phyloP scores from a whole-genome alignment of 2,888 invertebrate genomes.

The Mythimna albipuncta region DNA sequence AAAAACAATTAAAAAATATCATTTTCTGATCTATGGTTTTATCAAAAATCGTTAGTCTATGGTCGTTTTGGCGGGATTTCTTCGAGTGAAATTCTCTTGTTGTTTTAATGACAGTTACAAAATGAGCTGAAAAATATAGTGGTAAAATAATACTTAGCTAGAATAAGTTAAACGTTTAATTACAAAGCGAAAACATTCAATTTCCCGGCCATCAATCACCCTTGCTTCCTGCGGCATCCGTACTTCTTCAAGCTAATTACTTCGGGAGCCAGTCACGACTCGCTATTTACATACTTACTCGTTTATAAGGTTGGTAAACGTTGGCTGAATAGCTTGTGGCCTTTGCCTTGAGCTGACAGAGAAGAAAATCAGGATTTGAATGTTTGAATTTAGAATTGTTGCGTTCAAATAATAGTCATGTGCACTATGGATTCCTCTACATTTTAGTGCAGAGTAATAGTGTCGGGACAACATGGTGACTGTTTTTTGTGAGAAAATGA shows the following conservation, averaged over 20 bases:
- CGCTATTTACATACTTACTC: slow-evolving; percentile 70
- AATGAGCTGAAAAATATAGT: not conserved
- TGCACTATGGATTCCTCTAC: too few relatives aligned
- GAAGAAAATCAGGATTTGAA: slow-evolving; percentile 12
- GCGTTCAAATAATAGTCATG: not conserved
- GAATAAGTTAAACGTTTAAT: slow-evolving; percentile 43
- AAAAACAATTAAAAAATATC: too few relatives aligned
- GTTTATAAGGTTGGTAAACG: slow-evolving; percentile 34
- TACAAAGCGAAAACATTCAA: slow-evolving; percentile 58
- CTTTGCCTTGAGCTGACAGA: slow-evolving; percentile 46
- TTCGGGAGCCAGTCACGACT: slow-evolving; percentile 63
- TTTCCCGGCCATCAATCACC: slow-evolving; percentile 61
- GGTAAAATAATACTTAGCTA: not conserved
- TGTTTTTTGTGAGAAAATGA: too few relatives aligned
- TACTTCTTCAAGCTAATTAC: slow-evolving; percentile 63
- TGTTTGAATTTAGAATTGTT: slow-evolving; percentile 19
- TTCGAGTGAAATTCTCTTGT: too few relatives aligned
- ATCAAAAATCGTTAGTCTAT: too few relatives aligned
- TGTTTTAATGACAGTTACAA: not conserved
- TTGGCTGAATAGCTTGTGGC: slow-evolving; percentile 41
- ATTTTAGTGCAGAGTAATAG: not conserved
- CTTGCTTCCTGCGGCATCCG: slow-evolving; percentile 51
- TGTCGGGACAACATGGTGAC: too few relatives aligned
- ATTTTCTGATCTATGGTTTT: too few relatives aligned
- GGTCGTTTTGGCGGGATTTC: too few relatives aligned